Percentiles rank a stretch among this genome's conserved stretches.
Conservation (phyloP, 2,797 vertebrate species). For the Clarias platycephalus region DNA sequence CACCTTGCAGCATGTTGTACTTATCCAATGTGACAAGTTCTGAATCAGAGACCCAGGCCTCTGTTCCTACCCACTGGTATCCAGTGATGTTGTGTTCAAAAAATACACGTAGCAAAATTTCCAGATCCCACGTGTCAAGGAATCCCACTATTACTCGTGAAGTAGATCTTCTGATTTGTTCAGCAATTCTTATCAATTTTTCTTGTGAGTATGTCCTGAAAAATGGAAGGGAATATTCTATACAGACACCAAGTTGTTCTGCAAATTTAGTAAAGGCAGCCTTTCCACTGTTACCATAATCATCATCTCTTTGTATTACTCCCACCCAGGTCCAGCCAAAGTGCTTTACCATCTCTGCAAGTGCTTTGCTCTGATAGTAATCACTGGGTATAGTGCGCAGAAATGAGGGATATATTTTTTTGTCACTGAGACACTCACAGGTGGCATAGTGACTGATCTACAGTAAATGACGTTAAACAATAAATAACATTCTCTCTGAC, state of each 20-base stretch:
- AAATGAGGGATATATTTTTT: slow-evolving; percentile 68
- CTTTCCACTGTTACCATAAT: slow-evolving; percentile 60
- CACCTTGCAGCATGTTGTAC: background rate
- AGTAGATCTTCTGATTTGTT: slow-evolving; percentile 34
- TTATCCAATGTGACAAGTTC: slow-evolving; percentile 42
- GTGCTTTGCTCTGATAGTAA: slow-evolving; percentile 71
- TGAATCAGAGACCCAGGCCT: slow-evolving; percentile 69
- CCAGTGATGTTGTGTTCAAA: slow-evolving; percentile 66
- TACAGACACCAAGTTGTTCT: slow-evolving; percentile 55
- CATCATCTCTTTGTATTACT: slow-evolving; percentile 66
- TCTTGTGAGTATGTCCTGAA: slow-evolving; percentile 55
- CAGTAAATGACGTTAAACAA: slow-evolving; percentile 32
- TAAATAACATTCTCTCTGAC: background rate
- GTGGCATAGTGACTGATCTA: slow-evolving; percentile 69
- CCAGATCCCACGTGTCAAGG: slow-evolving; percentile 26
- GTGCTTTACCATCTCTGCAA: slow-evolving; percentile 69
- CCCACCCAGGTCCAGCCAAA: slow-evolving; percentile 78
- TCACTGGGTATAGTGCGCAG: slow-evolving; percentile 76
- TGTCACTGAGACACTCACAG: slow-evolving; percentile 73
- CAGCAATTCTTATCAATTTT: slow-evolving; percentile 22
- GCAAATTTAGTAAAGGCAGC: slow-evolving; percentile 54
- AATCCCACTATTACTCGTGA: slow-evolving; percentile 59
- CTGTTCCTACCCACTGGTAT: slow-evolving; percentile 73
- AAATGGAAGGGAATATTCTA: slow-evolving; percentile 58
- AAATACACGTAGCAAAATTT: slow-evolving; percentile 16